Percentiles rank a stretch among this genome's conserved stretches.
phyloP scores from a whole-genome alignment of 2,888 invertebrate species.

The Cantharis rustica region DNA sequence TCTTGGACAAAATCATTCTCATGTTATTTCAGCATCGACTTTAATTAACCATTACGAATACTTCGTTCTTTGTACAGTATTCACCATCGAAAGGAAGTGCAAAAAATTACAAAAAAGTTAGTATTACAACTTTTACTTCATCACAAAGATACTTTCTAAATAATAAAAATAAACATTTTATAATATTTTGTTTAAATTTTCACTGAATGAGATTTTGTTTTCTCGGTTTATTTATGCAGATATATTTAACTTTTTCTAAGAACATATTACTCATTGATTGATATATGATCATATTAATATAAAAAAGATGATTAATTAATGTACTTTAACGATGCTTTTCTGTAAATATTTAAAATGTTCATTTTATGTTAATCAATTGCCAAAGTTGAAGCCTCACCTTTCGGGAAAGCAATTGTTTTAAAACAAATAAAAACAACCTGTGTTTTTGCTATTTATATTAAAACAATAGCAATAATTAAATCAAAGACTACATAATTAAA shows the following conservation, averaged over 20 bases:
- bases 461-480: no score
- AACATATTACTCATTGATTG: background rate
- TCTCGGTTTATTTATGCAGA: background rate
- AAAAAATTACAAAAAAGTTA: background rate
- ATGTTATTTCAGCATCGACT: background rate
- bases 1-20: background rate
- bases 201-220: background rate
- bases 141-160: background rate
- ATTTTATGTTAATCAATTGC: no score
- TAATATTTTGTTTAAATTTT: background rate
- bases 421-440: no score
- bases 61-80: background rate
- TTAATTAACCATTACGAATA: background rate
- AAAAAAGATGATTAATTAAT: background rate
- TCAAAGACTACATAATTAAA: no score
- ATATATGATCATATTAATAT: no score
- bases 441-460: no score
- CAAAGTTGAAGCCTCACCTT: no score
- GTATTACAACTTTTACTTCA: background rate
- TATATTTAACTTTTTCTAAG: background rate
- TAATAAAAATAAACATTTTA: background rate
- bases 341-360: no score
- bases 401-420: no score
- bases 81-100: background rate
- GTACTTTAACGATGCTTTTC: no score